These are phyloP conservation scores for Rhodophaea formosa DNA, from an alignment of 2,888 invertebrate species.

Conservation along the genomic window DNA sequence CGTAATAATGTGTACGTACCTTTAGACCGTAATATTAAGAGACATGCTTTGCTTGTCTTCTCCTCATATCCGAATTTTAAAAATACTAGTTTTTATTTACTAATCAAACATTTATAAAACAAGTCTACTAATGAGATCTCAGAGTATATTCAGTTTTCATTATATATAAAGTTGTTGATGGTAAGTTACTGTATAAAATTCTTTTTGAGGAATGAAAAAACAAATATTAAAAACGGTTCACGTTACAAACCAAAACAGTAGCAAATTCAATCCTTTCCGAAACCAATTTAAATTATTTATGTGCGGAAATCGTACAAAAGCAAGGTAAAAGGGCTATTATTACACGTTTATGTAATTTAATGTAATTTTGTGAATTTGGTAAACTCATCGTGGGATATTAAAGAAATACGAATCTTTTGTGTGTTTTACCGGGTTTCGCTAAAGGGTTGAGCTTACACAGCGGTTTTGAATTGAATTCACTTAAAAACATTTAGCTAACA, in stretches of 20 bases:
- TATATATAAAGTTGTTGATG: no score
- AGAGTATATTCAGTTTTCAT: no score
- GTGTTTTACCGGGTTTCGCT: slow-evolving; percentile 36
- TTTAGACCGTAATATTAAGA: no score
- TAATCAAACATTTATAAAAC: no score
- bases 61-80: no score
- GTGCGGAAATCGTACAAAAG: slow-evolving; percentile 19
- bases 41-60: no score
- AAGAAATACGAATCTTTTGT: slow-evolving; percentile 44
- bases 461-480: slow-evolving; percentile 32
- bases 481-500: background rate
- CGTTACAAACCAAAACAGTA: background rate
- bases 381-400: slow-evolving; percentile 36
- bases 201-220: no score
- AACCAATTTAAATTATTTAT: slow-evolving; percentile 3
- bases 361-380: slow-evolving; percentile 33
- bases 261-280: background rate
- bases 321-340: slow-evolving; percentile 35
- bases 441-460: slow-evolving; percentile 42
- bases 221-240: background rate
- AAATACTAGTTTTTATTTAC: no score
- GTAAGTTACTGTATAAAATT: no score
- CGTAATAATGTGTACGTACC: no score
- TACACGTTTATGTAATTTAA: slow-evolving; percentile 34
- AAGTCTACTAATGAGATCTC: no score